phyloP scores from a whole-genome alignment of 2,888 invertebrate species.

The Chrysolina americana region DNA sequence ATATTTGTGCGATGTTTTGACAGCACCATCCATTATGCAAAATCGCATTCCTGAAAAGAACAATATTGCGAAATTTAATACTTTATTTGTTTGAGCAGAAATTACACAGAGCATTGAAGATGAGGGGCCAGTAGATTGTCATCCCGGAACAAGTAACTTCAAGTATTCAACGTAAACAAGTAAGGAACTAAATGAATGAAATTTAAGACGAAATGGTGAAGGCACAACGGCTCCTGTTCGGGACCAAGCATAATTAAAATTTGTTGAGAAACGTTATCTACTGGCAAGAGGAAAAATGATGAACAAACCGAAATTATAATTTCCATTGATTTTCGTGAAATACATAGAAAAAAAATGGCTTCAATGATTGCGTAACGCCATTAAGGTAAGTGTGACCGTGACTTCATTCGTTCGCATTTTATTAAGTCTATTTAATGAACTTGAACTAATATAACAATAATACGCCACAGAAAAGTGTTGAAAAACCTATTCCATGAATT shows the following conservation, averaged over 20 bases:
- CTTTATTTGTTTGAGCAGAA: neutral
- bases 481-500: too few species aligned
- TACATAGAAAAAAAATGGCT: too few species aligned
- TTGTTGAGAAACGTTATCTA: neutral
- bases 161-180: neutral
- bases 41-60: neutral
- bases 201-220: neutral
- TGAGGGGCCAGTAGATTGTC: neutral
- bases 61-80: slow-evolving; percentile 1
- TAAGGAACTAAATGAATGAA: neutral
- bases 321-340: too few species aligned
- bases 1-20: neutral
- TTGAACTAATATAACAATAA: too few species aligned
- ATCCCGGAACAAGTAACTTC: neutral
- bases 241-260: neutral
- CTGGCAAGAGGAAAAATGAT: too few species aligned
- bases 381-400: too few species aligned
- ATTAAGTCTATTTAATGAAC: too few species aligned
- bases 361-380: too few species aligned
- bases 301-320: too few species aligned
- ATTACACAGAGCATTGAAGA: slow-evolving; percentile 13
- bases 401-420: too few species aligned
- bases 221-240: neutral
- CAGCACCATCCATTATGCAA: neutral
- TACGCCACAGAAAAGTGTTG: too few species aligned